Conservation (phyloP, 2,797 vertebrate species). For the Sarcophilus harrisii region DNA sequence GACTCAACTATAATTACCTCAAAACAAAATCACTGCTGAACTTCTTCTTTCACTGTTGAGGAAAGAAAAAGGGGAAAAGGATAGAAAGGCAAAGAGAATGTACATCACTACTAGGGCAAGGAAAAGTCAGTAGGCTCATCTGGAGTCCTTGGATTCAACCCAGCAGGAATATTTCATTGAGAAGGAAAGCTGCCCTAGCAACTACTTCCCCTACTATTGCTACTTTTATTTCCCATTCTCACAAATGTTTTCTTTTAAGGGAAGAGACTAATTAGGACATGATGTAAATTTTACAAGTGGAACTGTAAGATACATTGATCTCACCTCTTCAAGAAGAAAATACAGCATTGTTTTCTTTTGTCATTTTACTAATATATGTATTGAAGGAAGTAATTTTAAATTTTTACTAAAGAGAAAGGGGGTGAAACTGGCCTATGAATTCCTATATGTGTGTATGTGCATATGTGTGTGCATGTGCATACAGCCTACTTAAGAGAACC, state of each 20-base stretch:
- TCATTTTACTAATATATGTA: neutral
- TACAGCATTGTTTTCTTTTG: neutral
- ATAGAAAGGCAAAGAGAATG: neutral
- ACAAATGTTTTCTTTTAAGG: neutral
- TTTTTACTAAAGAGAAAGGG: neutral
- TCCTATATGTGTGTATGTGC: too few species aligned
- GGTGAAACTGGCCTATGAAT: neutral
- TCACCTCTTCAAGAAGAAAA: neutral
- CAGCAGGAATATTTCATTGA: neutral
- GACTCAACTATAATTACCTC: neutral
- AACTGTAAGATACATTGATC: neutral
- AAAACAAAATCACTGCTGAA: neutral
- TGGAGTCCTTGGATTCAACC: neutral
- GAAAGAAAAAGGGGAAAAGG: neutral
- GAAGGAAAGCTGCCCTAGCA: neutral
- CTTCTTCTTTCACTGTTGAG: neutral
- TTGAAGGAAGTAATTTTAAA: neutral
- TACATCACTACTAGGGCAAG: neutral
- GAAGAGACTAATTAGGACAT: neutral
- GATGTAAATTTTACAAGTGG: neutral
- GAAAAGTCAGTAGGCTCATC: conserved; percentile 9
- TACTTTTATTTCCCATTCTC: neutral
- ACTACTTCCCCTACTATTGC: neutral
- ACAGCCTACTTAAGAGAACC: neutral
- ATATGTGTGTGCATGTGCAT: neutral